These are phyloP conservation scores for Rugalucina vietnamica DNA, from an alignment of 2,888 invertebrate genomes.

Conservation along the genomic window DNA sequence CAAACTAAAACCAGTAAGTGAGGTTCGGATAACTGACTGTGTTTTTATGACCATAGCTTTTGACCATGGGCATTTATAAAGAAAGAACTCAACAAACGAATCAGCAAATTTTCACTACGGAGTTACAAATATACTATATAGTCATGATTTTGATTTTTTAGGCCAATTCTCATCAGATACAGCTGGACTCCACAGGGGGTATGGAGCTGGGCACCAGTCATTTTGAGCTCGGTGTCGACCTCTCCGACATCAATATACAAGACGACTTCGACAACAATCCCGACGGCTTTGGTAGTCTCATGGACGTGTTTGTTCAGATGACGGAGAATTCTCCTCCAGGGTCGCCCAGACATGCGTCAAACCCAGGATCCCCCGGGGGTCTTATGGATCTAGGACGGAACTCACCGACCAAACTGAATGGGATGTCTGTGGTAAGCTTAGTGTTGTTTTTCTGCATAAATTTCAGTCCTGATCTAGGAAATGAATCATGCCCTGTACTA, in stretches of 20 bases:
- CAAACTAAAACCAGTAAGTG: too few relatives aligned
- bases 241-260: slow-evolving; percentile 54
- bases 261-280: slow-evolving; percentile 65
- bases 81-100: too few relatives aligned
- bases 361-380: slow-evolving; percentile 75
- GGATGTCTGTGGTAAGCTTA: slow-evolving; percentile 65
- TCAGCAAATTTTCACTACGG: too few relatives aligned
- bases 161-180: slow-evolving; percentile 73
- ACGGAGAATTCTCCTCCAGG: slow-evolving; percentile 64
- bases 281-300: slow-evolving; percentile 65
- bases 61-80: too few relatives aligned
- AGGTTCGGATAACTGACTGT: too few relatives aligned
- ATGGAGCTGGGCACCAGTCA: slow-evolving; percentile 70
- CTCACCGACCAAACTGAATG: slow-evolving; percentile 72
- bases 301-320: slow-evolving; percentile 72
- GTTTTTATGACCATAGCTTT: too few relatives aligned
- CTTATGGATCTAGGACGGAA: slow-evolving; percentile 67
- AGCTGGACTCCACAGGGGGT: slow-evolving; percentile 67
- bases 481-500: too few relatives aligned
- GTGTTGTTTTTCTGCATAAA: too few relatives aligned
- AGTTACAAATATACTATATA: too few relatives aligned
- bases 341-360: slow-evolving; percentile 60
- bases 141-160: slow-evolving; percentile 43
- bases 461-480: too few relatives aligned
- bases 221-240: slow-evolving; percentile 63